Evolutionary conservation across 1,140 invertebrate species (phyloP), one percentile per base, ranked within the genome.

Genomic region (Drosophila serrata): DNA sequence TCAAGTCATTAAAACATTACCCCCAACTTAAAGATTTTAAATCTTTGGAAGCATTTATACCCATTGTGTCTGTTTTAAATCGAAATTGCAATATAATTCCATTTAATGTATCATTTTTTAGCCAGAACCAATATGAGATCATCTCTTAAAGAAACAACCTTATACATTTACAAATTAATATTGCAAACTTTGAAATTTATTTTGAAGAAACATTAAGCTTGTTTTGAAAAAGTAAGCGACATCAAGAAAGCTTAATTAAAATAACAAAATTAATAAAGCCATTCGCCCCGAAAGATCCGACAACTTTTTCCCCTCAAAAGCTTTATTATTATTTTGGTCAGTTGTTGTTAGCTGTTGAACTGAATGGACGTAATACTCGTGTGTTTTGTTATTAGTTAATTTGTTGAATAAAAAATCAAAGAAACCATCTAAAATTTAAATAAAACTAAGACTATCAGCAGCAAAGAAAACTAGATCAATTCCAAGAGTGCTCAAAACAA

Each of bases 241-340:
- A 24, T 4, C 24, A 24, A 49, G n/a, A 33, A 29, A 51, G 48
- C 6, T 13, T 1, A 8, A 35, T 33, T 7, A 5, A 19, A 19
- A 22, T 6, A 24, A 37, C 5, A 12, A 35, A 37, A 17, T 17
- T 29, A 3, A 22, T 13, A 63, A n/a, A 17, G 27, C 29, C 61
- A 42, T 64, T 64, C 61, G 19, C 61, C 61, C 27, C 56, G 57
- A 61, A 2, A 27, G 37, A 12, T 1, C 24, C 9, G 5, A 6
- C 12, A 33, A 64, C 55, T n/a, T 60, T 12, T 56, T 27, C 12
- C 55, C 6, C 29, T 61, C 4, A 19, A 61, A 61, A 64, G 62
- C 62, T 61, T 12, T 7, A 9, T 17, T 13, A 43, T 8, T 61
- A n/a, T 64, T 64, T 64, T 45, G 12, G 4, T 64, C 62, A 57